Evolutionary conservation across 2,113 vertebrate genomes (phyloP).

Genomic region (Ictidomys tridecemlineatus): DNA sequence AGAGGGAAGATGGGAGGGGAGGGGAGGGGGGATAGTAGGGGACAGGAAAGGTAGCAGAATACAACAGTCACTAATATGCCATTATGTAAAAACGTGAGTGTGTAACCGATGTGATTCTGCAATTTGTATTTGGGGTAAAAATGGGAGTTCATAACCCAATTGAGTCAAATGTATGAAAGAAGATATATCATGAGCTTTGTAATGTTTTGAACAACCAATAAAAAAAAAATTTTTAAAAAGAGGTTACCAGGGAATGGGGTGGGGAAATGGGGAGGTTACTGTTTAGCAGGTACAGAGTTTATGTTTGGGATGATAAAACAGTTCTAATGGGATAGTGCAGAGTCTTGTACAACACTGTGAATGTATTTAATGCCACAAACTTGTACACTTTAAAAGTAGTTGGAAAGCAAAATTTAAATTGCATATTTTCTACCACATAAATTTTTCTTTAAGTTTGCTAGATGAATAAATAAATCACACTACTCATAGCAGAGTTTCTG

Average conservation of each 20-base stretch:
- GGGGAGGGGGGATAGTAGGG: no score
- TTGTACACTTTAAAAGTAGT: neutral
- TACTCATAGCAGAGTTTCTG: neutral
- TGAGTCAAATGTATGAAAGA: no score
- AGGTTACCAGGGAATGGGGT: neutral
- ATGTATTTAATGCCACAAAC: neutral
- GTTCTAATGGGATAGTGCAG: neutral
- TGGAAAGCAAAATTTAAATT: neutral
- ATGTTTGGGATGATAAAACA: neutral
- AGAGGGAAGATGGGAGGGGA: no score
- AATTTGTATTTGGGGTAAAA: no score
- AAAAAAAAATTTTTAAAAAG: neutral
- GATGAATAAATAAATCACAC: neutral
- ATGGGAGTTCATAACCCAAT: no score
- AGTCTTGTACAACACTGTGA: neutral
- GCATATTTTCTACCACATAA: neutral
- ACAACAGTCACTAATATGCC: no score
- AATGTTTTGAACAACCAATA: no score
- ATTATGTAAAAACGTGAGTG: no score
- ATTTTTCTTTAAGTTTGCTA: neutral
- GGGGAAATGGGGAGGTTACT: neutral
- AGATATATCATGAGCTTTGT: no score
- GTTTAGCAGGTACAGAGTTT: neutral
- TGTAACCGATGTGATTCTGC: no score
- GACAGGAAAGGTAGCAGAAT: no score